Conservation (phyloP, 2,797 vertebrate genomes). For the Bovichtus diacanthus region DNA sequence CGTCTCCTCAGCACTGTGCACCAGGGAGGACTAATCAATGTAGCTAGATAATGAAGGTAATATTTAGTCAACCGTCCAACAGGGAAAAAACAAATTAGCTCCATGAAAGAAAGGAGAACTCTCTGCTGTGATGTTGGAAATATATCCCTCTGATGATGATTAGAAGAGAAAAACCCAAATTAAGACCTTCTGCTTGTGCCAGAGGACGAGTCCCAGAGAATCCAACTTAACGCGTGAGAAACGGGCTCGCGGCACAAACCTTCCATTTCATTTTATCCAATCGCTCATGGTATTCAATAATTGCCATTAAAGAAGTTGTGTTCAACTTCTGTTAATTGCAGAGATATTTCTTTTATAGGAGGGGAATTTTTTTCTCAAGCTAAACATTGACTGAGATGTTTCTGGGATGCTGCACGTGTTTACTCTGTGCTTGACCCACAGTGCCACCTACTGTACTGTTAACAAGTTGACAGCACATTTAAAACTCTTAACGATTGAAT, state of each 20-base stretch:
- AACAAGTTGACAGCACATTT: neutral
- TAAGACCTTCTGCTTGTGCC: conserved; percentile 37
- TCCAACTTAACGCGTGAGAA: conserved; percentile 21
- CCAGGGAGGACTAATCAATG: conserved; percentile 59
- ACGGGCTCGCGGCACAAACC: neutral
- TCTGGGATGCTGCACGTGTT: conserved; percentile 2
- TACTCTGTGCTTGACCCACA: conserved; percentile 73
- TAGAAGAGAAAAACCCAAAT: conserved; percentile 45
- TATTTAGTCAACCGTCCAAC: conserved; percentile 59
- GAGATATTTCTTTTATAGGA: conserved; percentile 30
- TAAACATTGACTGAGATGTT: conserved; percentile 15
- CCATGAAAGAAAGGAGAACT: conserved; percentile 52
- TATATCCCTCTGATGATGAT: conserved; percentile 37
- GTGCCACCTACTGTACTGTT: conserved; percentile 78
- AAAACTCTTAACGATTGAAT: neutral
- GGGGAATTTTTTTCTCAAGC: conserved; percentile 18
- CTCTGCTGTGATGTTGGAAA: conserved; percentile 31
- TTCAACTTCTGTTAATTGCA: conserved; percentile 59
- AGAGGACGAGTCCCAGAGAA: conserved; percentile 32
- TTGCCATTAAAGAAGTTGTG: conserved; percentile 60
- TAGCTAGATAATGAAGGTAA: conserved; percentile 67
- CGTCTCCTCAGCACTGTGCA: conserved; percentile 53
- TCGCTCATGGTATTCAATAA: conserved; percentile 48
- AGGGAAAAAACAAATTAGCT: conserved; percentile 63
- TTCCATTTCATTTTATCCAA: conserved; percentile 25